Evolutionary conservation across 2,797 vertebrate genomes (phyloP).

Genomic region (Carduelis carduelis): DNA sequence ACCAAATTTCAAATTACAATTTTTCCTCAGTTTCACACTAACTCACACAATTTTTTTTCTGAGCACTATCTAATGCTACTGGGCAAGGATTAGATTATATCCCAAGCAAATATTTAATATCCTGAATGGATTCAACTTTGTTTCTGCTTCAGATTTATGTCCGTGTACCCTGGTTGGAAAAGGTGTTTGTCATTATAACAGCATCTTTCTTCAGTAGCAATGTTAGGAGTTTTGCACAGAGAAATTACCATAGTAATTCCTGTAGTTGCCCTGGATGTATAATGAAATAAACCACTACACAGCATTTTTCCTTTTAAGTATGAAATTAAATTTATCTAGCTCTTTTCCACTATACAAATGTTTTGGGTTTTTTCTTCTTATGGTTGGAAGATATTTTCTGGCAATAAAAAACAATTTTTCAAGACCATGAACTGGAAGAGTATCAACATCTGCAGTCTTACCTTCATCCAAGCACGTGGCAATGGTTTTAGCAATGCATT

Average conservation of each 20-base stretch:
- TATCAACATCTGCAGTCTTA: not conserved
- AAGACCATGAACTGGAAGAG: not conserved
- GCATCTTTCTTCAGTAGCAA: not conserved
- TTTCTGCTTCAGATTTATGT: not conserved
- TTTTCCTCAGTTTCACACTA: not conserved
- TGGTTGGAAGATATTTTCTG: not conserved
- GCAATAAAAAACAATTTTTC: not conserved
- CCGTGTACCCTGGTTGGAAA: not conserved
- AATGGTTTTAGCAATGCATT: not conserved
- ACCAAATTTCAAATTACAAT: not conserved
- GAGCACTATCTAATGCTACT: not conserved
- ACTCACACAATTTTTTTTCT: not conserved
- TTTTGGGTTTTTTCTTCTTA: not conserved
- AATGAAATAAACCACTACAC: not conserved
- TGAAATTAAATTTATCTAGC: not conserved
- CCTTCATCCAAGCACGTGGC: not conserved
- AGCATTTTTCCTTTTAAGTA: not conserved
- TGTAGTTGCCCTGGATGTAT: not conserved
- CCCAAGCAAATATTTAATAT: not conserved
- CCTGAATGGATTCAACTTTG: not conserved
- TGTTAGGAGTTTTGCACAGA: not conserved
- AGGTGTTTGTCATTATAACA: not conserved
- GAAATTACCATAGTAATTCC: not conserved
- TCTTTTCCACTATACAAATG: not conserved
- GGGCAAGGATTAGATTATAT: not conserved